These are phyloP conservation scores for Eledona agricola DNA, from an alignment of 2,888 invertebrate species.

Conservation along the genomic window DNA sequence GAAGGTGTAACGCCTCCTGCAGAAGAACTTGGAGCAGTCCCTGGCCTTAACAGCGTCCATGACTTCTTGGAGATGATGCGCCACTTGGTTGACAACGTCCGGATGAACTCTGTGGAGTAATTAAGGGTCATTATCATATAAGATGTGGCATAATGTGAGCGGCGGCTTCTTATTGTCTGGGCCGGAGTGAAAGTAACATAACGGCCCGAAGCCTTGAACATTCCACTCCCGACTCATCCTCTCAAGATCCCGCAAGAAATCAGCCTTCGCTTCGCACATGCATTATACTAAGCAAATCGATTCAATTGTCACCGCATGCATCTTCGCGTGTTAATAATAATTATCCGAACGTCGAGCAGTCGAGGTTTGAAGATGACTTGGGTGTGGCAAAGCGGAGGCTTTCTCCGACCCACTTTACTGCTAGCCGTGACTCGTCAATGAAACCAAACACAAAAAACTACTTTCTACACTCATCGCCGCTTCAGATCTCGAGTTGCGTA, in stretches of 20 bases:
- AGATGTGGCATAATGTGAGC: slow-evolving; percentile 14
- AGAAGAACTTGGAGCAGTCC: slow-evolving; percentile 73
- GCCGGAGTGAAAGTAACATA: slow-evolving; percentile 32
- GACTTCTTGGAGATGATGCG: slow-evolving; percentile 76
- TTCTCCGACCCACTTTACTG: slow-evolving; percentile 42
- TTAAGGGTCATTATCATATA: slow-evolving; percentile 20
- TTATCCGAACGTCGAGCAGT: background rate
- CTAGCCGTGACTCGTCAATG: slow-evolving; percentile 39
- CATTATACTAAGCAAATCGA: slow-evolving; percentile 13
- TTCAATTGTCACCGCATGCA: too few relatives aligned
- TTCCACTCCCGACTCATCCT: slow-evolving; percentile 25
- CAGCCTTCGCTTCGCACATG: slow-evolving; percentile 13
- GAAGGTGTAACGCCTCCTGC: slow-evolving; percentile 59
- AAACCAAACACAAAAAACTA: slow-evolving; percentile 39
- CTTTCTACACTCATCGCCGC: slow-evolving; percentile 36
- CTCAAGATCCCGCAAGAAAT: slow-evolving; percentile 5
- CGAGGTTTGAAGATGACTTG: slow-evolving; percentile 17
- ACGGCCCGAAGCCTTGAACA: slow-evolving; percentile 25
- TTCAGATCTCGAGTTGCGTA: slow-evolving; percentile 28
- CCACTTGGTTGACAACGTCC: slow-evolving; percentile 68
- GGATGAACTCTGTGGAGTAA: slow-evolving; percentile 76
- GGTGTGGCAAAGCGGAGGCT: slow-evolving; percentile 37
- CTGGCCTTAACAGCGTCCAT: slow-evolving; percentile 76
- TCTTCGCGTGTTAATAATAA: slow-evolving; percentile 5
- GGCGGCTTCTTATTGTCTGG: slow-evolving; percentile 24